phyloP scores from a whole-genome alignment of 37 sponge, comb jelly and placozoan genomes.

The Bolinopsis microptera region DNA sequence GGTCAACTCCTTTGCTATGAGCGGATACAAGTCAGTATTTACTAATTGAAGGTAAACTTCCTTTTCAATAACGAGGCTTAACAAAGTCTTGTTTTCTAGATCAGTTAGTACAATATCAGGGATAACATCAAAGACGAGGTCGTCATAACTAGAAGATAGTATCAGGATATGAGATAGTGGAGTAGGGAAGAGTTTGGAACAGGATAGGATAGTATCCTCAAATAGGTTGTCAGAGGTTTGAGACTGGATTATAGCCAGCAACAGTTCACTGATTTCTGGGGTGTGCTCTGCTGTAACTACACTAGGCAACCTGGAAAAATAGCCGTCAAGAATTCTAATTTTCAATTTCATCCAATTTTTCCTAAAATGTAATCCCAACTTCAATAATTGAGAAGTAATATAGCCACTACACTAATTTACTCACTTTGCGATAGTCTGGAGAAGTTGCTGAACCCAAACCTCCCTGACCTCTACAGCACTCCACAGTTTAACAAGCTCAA shows the following conservation, averaged over 20 bases:
- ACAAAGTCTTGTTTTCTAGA: neutral
- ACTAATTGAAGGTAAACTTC: neutral
- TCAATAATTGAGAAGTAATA: too few species aligned
- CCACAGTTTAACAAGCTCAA: slow-evolving; percentile 55
- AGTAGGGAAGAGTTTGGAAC: neutral
- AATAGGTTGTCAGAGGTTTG: neutral
- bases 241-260: neutral
- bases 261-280: neutral
- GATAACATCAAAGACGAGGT: neutral
- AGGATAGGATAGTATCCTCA: neutral
- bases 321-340: too few species aligned
- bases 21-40: neutral
- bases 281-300: neutral
- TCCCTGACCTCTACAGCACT: neutral
- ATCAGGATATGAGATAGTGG: neutral
- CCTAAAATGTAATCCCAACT: too few species aligned
- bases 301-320: neutral
- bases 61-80: neutral
- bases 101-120: neutral
- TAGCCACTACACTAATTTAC: too few species aligned
- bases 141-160: neutral
- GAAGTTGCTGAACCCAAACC: neutral
- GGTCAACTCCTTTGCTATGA: neutral
- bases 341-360: too few species aligned
- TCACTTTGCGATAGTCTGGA: neutral